These are phyloP conservation scores for Cyanoliseus patagonus DNA, from an alignment of 2,113 vertebrate genomes.

Conservation along the genomic window DNA sequence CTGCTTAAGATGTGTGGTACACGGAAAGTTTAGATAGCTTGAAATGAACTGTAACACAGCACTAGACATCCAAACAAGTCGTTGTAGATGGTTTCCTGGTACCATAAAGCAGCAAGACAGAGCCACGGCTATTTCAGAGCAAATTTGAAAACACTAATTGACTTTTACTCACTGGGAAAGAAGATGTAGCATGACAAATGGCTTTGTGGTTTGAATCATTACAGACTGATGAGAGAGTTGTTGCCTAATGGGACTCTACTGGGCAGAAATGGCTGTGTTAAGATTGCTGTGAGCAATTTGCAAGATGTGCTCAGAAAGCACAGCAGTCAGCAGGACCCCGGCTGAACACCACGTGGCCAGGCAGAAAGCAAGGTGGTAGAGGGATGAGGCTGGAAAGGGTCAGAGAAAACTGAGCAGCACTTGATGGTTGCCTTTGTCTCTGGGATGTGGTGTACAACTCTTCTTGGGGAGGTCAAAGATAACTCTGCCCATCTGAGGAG, in stretches of 20 bases:
- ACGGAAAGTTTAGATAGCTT: neutral
- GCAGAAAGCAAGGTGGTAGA: rapidly evolving
- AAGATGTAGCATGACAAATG: slow-evolving; percentile 6
- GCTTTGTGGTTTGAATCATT: slow-evolving; percentile 20
- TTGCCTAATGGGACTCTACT: neutral
- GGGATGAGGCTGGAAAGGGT: neutral
- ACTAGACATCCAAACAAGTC: neutral
- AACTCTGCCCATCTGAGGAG: neutral
- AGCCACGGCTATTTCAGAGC: neutral
- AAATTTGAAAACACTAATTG: slow-evolving; percentile 35
- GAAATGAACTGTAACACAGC: neutral
- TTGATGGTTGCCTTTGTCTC: neutral
- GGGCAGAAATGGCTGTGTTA: neutral
- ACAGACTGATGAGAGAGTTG: neutral
- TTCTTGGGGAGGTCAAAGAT: neutral
- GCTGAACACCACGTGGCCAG: rapidly evolving
- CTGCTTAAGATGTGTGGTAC: neutral
- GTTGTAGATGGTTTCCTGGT: slow-evolving; percentile 32
- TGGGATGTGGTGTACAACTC: neutral
- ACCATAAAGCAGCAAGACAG: slow-evolving; percentile 8
- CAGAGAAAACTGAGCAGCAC: neutral
- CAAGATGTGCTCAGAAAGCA: neutral
- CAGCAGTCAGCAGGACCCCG: neutral
- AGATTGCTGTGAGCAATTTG: neutral
- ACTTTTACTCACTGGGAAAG: slow-evolving; percentile 13